Conservation (phyloP, 1,140 invertebrate genomes). For the Hestina assimilis region DNA sequence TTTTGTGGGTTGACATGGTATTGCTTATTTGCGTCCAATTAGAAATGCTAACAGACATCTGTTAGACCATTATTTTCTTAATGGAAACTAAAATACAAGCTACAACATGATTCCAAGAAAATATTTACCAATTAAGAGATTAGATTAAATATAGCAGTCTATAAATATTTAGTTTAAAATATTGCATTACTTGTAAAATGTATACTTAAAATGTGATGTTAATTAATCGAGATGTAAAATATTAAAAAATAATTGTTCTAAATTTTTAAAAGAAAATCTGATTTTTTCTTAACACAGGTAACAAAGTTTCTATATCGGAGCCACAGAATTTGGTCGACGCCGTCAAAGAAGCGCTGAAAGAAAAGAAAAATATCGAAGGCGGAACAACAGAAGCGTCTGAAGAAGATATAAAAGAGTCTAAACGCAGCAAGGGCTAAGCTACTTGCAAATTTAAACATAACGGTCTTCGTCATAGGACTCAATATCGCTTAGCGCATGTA, state of each 20-base stretch:
- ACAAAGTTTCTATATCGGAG: conserved; percentile 80
- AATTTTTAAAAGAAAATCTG: background rate
- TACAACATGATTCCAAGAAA: too few species aligned
- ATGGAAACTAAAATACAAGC: too few species aligned
- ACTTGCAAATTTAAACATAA: conserved; percentile 19
- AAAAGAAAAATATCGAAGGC: conserved; percentile 66
- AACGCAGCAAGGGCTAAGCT: conserved; percentile 66
- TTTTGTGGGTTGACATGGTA: too few species aligned
- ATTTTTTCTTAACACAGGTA: conserved; percentile 72
- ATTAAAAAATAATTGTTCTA: background rate
- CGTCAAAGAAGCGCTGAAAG: conserved; percentile 80
- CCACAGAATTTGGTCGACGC: conserved; percentile 80
- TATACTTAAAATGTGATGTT: too few species aligned
- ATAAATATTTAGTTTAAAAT: too few species aligned
- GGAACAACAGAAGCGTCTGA: conserved; percentile 33
- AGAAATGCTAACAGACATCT: too few species aligned
- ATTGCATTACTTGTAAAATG: too few species aligned
- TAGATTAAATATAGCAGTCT: too few species aligned
- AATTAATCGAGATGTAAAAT: too few species aligned
- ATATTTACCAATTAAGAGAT: too few species aligned
- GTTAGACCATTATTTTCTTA: too few species aligned
- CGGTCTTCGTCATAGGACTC: conserved; percentile 9
- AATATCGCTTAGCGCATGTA: conserved; percentile 19
- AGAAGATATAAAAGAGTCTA: conserved; percentile 67
- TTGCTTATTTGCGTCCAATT: too few species aligned